These are phyloP conservation scores for Eleginops maclovinus DNA, from an alignment of 2,113 vertebrate species.

Conservation along the genomic window DNA sequence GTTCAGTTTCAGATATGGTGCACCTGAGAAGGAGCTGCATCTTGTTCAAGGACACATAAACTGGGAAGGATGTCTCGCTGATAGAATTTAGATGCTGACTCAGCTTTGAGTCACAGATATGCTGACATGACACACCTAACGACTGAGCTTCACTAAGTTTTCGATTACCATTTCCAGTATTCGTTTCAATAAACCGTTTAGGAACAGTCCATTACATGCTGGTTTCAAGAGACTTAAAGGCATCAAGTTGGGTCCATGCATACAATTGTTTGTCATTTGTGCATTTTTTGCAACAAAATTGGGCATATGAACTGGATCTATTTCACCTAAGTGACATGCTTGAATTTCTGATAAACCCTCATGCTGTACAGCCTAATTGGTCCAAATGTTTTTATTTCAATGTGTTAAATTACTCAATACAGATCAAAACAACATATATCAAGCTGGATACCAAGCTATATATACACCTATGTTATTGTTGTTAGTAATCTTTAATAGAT, in stretches of 20 bases:
- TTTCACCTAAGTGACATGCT: background rate
- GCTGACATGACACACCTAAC: background rate
- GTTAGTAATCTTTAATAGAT: background rate
- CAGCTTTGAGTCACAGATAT: conserved; percentile 8
- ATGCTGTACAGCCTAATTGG: background rate
- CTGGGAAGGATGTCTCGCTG: background rate
- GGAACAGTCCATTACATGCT: background rate
- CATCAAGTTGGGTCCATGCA: background rate
- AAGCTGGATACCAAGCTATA: background rate
- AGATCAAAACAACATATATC: background rate
- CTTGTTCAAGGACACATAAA: background rate
- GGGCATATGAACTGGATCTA: background rate
- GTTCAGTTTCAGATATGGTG: background rate
- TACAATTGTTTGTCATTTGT: background rate
- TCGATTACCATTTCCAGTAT: background rate
- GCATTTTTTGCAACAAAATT: background rate
- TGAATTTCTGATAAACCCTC: background rate
- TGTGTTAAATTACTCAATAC: background rate
- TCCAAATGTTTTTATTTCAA: background rate
- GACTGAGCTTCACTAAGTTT: background rate
- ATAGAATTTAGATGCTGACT: conserved; percentile 21
- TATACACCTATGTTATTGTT: background rate
- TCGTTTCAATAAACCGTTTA: background rate
- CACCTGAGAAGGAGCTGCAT: background rate
- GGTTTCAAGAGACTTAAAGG: background rate